phyloP scores from a whole-genome alignment of 2,113 vertebrate genomes.

The Clarias batrachus region DNA sequence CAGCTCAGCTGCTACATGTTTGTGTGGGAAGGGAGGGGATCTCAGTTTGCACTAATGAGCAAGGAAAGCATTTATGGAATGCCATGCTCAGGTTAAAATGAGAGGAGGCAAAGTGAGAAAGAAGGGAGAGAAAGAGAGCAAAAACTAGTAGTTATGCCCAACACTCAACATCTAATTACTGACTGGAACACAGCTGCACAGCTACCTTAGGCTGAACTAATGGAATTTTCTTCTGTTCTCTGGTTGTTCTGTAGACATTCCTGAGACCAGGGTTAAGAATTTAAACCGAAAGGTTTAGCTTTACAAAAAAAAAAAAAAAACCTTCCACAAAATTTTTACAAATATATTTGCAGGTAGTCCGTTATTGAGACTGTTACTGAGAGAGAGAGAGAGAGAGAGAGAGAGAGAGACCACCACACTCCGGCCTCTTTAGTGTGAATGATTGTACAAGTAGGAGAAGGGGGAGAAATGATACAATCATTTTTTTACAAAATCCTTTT shows the following conservation, averaged over 20 bases:
- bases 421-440: not conserved
- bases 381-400: no score
- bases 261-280: not conserved
- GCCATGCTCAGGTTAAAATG: slow-evolving; percentile 67
- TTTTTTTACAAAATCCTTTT: slow-evolving; percentile 55
- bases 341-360: not conserved
- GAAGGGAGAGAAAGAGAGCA: slow-evolving; percentile 32
- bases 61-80: slow-evolving; percentile 75
- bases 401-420: not conserved
- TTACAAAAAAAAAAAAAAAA: not conserved
- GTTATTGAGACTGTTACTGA: not conserved
- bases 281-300: not conserved
- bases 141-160: slow-evolving; percentile 50
- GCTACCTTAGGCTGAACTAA: not conserved
- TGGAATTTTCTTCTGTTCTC: not conserved
- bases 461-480: slow-evolving; percentile 11
- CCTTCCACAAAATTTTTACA: no score
- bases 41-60: slow-evolving; percentile 68
- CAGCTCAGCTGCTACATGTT: slow-evolving; percentile 58
- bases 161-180: slow-evolving; percentile 68
- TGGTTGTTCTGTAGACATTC: not conserved
- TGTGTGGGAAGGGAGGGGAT: slow-evolving; percentile 51
- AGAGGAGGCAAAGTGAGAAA: slow-evolving; percentile 60
- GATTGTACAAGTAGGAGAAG: not conserved
- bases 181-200: slow-evolving; percentile 47